phyloP scores from a whole-genome alignment of 2,888 invertebrate species.

The Nephrotoma appendiculata region DNA sequence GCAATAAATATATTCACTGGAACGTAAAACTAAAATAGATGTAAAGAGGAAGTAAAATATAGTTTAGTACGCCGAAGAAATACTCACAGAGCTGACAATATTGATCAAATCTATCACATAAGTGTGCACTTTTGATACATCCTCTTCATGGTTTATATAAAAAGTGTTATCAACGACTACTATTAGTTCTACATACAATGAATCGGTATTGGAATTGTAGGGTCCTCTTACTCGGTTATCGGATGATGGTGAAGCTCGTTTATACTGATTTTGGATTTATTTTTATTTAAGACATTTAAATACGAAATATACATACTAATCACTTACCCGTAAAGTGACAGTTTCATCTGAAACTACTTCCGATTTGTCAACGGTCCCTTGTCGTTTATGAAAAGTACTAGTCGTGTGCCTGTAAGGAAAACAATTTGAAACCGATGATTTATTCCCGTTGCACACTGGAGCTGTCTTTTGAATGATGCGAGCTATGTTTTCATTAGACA shows the following conservation, averaged over 20 bases:
- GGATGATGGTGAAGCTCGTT: constrained; percentile 39
- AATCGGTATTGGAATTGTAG: constrained; percentile 70
- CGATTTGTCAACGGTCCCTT: background rate
- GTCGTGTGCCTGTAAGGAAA: background rate
- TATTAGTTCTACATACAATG: constrained; percentile 79
- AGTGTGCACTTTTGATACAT: constrained; percentile 53
- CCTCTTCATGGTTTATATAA: constrained; percentile 65
- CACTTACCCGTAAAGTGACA: background rate
- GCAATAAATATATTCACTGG: constrained; percentile 93
- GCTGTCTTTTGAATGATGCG: no score
- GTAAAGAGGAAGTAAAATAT: background rate
- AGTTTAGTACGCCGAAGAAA: background rate
- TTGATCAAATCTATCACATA: constrained; percentile 90
- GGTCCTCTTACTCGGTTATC: constrained; percentile 54
- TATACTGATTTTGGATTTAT: constrained; percentile 37
- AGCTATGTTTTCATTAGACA: no score
- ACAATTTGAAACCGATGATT: background rate
- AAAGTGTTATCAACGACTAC: constrained; percentile 82
- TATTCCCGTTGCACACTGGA: no score
- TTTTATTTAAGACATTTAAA: no score
- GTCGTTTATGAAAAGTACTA: background rate
- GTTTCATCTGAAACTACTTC: background rate
- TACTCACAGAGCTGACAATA: constrained; percentile 84
- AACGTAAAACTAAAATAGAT: constrained; percentile 62
- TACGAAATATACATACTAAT: background rate